These are phyloP conservation scores for Eleginops maclovinus DNA, from an alignment of 2,113 vertebrate genomes.

Conservation along the genomic window DNA sequence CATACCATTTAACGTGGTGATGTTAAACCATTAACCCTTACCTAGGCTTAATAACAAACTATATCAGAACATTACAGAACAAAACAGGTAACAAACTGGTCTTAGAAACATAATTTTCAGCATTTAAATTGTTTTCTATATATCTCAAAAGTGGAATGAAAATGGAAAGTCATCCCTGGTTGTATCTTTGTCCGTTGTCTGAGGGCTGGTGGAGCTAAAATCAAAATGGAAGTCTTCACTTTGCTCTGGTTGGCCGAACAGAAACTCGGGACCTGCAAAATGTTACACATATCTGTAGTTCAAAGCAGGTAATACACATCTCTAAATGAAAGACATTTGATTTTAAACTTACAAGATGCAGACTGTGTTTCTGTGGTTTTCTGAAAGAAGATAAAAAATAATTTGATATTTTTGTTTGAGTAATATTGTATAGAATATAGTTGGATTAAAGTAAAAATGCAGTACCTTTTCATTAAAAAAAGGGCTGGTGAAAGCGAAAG, in stretches of 20 bases:
- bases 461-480: slow-evolving; percentile 82
- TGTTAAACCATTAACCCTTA: not conserved
- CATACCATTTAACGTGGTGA: not conserved
- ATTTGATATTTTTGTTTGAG: slow-evolving; percentile 9
- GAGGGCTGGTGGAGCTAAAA: slow-evolving; percentile 70
- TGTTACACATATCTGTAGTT: slow-evolving; percentile 2
- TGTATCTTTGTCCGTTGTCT: slow-evolving; percentile 46
- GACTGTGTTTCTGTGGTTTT: slow-evolving; percentile 73
- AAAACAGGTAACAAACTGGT: not conserved
- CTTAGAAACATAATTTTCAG: not conserved
- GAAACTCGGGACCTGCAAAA: slow-evolving; percentile 72
- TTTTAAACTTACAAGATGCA: slow-evolving; percentile 63
- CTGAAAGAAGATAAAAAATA: slow-evolving; percentile 57
- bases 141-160: slow-evolving; percentile 77
- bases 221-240: slow-evolving; percentile 79
- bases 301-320: not conserved
- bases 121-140: slow-evolving; percentile 4
- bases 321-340: not conserved
- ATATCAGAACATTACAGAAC: not conserved
- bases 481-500: slow-evolving; percentile 76
- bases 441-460: not conserved
- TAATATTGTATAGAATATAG: not conserved
- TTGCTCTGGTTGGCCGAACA: slow-evolving; percentile 77
- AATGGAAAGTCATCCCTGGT: slow-evolving; percentile 75
- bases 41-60: not conserved